phyloP scores from a whole-genome alignment of 2,888 invertebrate genomes.

The Calephelis perditalis region DNA sequence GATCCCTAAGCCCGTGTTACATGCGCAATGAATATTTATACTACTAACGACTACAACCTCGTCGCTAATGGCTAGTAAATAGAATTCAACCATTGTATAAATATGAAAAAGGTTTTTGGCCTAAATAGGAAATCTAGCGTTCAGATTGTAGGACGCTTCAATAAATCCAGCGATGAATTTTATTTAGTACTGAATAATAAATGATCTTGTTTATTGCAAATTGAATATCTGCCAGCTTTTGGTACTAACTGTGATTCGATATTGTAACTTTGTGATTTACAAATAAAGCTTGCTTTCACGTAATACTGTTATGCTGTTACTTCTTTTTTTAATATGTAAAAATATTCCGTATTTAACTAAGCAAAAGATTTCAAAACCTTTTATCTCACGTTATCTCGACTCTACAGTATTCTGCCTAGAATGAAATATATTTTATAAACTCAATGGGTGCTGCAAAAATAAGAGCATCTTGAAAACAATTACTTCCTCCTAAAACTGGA shows the following conservation, averaged over 20 bases:
- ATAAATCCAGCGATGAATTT: constrained; percentile 3
- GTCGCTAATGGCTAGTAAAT: constrained; percentile 29
- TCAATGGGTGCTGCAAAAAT: too few species aligned
- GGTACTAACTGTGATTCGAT: background rate
- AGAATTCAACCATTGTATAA: constrained; percentile 8
- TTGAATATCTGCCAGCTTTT: background rate
- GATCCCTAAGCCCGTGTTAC: constrained; percentile 54
- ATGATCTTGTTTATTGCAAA: constrained; percentile 6
- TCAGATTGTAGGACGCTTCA: background rate
- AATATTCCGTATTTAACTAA: too few species aligned
- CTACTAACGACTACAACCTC: constrained; percentile 52
- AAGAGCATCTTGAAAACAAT: too few species aligned
- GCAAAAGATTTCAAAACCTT: background rate
- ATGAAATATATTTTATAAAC: too few species aligned
- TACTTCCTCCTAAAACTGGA: too few species aligned
- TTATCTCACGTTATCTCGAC: too few species aligned
- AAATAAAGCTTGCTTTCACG: too few species aligned
- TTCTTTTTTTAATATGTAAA: too few species aligned
- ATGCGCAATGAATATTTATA: constrained; percentile 63
- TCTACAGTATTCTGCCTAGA: too few species aligned
- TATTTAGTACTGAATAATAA: constrained; percentile 6
- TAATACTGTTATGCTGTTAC: too few species aligned
- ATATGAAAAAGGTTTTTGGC: constrained; percentile 10
- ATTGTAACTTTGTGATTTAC: background rate
- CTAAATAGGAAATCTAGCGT: constrained; percentile 3